These are phyloP conservation scores for Pyrrhosoma nymphula DNA, from an alignment of 2,888 invertebrate genomes.

Conservation along the genomic window DNA sequence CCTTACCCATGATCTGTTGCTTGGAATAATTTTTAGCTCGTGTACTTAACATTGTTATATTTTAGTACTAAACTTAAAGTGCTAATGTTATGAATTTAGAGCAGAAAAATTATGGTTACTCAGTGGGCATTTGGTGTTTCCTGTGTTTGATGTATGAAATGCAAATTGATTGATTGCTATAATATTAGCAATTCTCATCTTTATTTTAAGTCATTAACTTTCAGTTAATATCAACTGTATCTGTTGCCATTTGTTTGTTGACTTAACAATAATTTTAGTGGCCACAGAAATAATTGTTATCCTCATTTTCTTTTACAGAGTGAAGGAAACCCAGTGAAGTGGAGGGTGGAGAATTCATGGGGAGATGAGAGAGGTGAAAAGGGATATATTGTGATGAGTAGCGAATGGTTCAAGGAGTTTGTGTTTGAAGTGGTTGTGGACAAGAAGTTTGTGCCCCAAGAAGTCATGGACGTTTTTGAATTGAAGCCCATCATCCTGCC, in stretches of 20 bases:
- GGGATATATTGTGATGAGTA: conserved; percentile 90
- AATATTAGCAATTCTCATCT: too few relatives aligned
- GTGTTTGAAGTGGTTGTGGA: conserved; percentile 94
- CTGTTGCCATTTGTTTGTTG: background rate
- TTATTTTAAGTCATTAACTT: too few relatives aligned
- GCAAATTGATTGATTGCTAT: too few relatives aligned
- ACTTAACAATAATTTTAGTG: background rate
- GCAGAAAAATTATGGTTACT: too few relatives aligned
- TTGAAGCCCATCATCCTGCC: conserved; percentile 89
- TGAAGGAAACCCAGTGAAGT: conserved; percentile 84
- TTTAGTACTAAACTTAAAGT: too few relatives aligned
- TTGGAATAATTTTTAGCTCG: too few relatives aligned
- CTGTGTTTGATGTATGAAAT: too few relatives aligned
- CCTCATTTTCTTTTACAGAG: conserved; percentile 77
- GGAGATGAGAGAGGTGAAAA: conserved; percentile 93
- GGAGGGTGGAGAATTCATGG: conserved; percentile 95
- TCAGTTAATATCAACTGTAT: too few relatives aligned
- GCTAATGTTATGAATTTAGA: too few relatives aligned
- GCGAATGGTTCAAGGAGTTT: conserved; percentile 93
- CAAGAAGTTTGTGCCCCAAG: conserved; percentile 87
- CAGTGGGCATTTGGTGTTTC: too few relatives aligned
- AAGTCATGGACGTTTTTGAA: conserved; percentile 87
- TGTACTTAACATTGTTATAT: too few relatives aligned
- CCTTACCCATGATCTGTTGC: too few relatives aligned
- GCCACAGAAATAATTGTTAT: background rate